Percentiles rank a stretch among this genome's conserved stretches.
Conservation (phyloP, 2,888 invertebrate species). For the Seira ritae region DNA sequence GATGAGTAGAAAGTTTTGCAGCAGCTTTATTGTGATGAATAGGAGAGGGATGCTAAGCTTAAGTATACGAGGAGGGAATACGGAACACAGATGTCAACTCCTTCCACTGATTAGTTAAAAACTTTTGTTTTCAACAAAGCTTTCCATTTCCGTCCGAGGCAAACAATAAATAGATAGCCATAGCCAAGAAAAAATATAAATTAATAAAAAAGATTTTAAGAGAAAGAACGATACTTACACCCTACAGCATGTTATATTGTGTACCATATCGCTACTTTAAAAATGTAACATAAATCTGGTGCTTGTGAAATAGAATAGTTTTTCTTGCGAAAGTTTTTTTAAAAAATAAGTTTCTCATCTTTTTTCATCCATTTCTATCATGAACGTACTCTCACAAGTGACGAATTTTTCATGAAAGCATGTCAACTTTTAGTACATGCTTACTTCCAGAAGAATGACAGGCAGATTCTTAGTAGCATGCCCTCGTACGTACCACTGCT, state of each 20-base stretch:
- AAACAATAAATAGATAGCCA: background rate
- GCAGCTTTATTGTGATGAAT: background rate
- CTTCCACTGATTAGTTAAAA: conserved; percentile 29
- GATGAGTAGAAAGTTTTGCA: conserved; percentile 1
- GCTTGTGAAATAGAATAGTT: conserved; percentile 19
- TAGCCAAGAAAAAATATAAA: background rate
- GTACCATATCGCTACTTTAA: background rate
- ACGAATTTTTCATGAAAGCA: conserved; percentile 39
- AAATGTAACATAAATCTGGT: background rate
- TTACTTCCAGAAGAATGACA: conserved; percentile 3
- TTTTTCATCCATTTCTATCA: conserved; percentile 10
- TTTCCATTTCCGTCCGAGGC: background rate
- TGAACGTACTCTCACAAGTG: conserved; percentile 23
- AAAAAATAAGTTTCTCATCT: conserved; percentile 30
- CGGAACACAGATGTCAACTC: conserved; percentile 37
- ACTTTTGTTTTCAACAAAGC: conserved; percentile 24
- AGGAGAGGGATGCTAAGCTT: background rate
- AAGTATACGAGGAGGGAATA: conserved; percentile 6
- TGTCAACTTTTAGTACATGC: conserved; percentile 15
- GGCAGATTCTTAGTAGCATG: background rate
- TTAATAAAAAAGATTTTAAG: background rate
- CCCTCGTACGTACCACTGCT: background rate
- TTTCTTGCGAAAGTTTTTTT: background rate
- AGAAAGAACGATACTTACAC: background rate
- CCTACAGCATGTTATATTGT: background rate